phyloP scores from a whole-genome alignment of 2,888 invertebrate genomes.

The Lepidonotus clava region DNA sequence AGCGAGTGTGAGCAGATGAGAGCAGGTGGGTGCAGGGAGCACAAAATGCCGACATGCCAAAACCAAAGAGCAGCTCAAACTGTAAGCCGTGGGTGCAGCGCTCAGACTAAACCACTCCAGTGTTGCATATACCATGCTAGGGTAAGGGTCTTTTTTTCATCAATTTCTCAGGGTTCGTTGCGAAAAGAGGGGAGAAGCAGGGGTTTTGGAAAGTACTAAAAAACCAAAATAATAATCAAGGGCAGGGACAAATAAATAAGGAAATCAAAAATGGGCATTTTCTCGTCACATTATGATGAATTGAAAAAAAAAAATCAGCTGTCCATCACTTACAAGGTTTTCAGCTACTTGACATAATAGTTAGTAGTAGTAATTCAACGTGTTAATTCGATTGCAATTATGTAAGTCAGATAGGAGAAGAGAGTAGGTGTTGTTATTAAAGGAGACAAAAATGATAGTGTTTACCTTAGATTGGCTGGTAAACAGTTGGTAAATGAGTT shows the following conservation, averaged over 20 bases:
- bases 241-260: neutral
- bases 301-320: neutral
- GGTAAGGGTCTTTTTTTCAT: too few species aligned
- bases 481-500: constrained; percentile 2
- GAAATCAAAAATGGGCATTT: neutral
- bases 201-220: neutral
- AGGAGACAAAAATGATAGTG: constrained; percentile 32
- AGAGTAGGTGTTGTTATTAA: constrained; percentile 24
- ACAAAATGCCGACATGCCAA: neutral
- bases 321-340: constrained; percentile 12
- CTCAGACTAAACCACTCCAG: neutral
- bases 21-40: too few species aligned
- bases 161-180: too few species aligned
- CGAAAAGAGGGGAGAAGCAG: too few species aligned
- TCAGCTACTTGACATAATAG: neutral
- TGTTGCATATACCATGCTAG: too few species aligned
- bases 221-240: neutral
- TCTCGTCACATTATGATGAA: neutral
- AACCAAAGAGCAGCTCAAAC: constrained; percentile 6
- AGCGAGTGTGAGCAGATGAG: neutral
- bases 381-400: constrained; percentile 4
- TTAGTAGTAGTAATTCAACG: constrained; percentile 3
- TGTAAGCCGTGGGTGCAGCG: neutral
- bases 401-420: neutral
- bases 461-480: constrained; percentile 28